phyloP scores from a whole-genome alignment of 2,113 vertebrate species.

The Tragelaphus imberbis region DNA sequence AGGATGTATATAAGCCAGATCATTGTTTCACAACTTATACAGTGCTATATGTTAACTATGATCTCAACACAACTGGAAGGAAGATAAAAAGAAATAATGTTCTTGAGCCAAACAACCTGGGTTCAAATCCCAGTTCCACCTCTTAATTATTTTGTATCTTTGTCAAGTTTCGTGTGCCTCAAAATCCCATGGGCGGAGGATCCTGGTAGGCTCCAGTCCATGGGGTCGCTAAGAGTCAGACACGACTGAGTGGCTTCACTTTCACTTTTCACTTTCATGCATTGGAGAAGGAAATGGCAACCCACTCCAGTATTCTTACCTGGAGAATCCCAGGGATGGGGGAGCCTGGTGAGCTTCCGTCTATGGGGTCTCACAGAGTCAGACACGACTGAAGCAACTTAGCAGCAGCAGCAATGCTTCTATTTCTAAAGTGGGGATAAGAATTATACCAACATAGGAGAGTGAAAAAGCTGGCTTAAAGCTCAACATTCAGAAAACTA shows the following conservation, averaged over 20 bases:
- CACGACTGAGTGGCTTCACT: too few species aligned
- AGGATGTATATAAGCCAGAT: not conserved
- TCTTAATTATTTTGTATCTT: not conserved
- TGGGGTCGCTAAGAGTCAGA: too few species aligned
- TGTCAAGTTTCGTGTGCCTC: not conserved
- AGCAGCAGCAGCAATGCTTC: too few species aligned
- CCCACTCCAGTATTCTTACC: too few species aligned
- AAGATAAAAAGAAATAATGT: not conserved
- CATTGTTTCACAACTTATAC: not conserved
- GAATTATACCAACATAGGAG: not conserved
- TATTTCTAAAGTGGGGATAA: not conserved
- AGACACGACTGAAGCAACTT: too few species aligned
- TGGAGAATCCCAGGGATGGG: too few species aligned
- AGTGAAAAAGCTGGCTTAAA: not conserved
- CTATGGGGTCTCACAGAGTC: too few species aligned
- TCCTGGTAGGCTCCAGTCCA: too few species aligned
- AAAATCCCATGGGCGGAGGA: too few species aligned
- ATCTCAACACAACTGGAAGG: not conserved
- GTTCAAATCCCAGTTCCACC: not conserved
- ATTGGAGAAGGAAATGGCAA: too few species aligned
- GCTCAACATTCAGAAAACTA: not conserved
- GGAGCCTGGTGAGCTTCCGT: too few species aligned
- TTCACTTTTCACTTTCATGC: too few species aligned
- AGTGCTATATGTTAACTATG: not conserved
- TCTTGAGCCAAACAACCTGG: not conserved